Conservation (phyloP, 2,888 invertebrate species). For the Ophraella communa region DNA sequence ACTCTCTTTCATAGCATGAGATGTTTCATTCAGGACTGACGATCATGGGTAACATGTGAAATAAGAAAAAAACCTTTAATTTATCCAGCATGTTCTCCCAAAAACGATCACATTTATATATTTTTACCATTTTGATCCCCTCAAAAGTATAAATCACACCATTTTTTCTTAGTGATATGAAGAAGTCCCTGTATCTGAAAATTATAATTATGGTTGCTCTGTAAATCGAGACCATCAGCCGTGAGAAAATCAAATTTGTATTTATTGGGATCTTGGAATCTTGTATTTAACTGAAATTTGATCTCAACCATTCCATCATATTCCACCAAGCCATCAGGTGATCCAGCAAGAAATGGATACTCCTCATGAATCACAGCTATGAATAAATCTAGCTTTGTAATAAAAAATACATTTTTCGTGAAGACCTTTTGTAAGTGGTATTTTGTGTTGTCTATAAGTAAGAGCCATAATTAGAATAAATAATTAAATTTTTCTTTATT, state of each 20-base stretch:
- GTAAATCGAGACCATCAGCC: background rate
- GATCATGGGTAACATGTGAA: too few species aligned
- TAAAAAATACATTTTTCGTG: background rate
- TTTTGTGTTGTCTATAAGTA: too few species aligned
- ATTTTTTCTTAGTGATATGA: slow-evolving; percentile 10
- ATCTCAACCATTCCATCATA: slow-evolving; percentile 22
- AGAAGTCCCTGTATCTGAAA: slow-evolving; percentile 22
- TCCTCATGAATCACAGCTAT: slow-evolving; percentile 1
- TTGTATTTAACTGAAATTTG: slow-evolving; percentile 18
- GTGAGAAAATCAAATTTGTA: slow-evolving; percentile 12
- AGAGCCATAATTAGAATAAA: too few species aligned
- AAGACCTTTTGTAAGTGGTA: too few species aligned
- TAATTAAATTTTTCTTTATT: too few species aligned
- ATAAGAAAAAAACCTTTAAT: too few species aligned
- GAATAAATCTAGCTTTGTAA: background rate
- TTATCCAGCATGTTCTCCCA: too few species aligned
- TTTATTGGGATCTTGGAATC: slow-evolving; percentile 8
- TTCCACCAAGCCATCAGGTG: slow-evolving; percentile 21
- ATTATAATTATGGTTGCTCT: slow-evolving; percentile 12
- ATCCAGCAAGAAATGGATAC: slow-evolving; percentile 24
- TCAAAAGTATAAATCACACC: slow-evolving; percentile 20
- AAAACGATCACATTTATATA: background rate
- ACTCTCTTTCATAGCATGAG: too few species aligned
- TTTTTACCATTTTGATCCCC: slow-evolving; percentile 11
- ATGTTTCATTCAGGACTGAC: too few species aligned